These are phyloP conservation scores for Calidris pygmaea DNA, from an alignment of 2,113 vertebrate genomes.

Conservation along the genomic window DNA sequence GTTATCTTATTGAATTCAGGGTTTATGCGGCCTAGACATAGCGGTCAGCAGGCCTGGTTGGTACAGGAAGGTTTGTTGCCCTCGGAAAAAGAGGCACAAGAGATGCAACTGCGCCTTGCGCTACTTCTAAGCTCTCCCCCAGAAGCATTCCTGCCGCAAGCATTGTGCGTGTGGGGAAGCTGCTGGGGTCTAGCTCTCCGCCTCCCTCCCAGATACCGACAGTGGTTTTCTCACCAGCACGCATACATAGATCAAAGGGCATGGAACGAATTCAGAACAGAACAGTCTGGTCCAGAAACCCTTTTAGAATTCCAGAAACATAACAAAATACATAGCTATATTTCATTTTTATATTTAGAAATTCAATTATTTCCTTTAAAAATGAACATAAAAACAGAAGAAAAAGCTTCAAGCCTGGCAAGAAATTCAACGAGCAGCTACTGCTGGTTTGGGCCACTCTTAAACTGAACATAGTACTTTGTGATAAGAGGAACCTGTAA, in stretches of 20 bases:
- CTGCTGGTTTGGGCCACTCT: not conserved
- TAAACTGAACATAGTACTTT: not conserved
- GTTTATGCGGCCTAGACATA: not conserved
- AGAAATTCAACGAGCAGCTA: not conserved
- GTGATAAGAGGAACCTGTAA: not conserved
- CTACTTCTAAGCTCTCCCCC: not conserved
- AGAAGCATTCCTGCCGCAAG: rapidly evolving
- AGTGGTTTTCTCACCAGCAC: not conserved
- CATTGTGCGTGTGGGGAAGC: rapidly evolving
- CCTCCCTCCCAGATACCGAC: not conserved
- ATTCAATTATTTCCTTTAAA: not conserved
- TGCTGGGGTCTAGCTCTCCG: not conserved
- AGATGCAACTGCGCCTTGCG: not conserved
- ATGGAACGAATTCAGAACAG: not conserved
- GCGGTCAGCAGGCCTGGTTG: not conserved
- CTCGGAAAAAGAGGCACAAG: not conserved
- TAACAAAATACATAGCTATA: not conserved
- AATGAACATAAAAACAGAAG: not conserved
- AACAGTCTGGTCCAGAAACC: not conserved
- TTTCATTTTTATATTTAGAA: not conserved
- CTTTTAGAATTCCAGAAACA: not conserved
- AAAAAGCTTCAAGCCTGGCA: not conserved
- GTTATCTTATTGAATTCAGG: not conserved
- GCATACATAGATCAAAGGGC: not conserved
- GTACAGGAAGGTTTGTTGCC: not conserved